A percentile compares a stretch with the other conserved stretches of the same genome.
Evolutionary conservation across 2,113 vertebrate genomes (phyloP).

Genomic region (Odocoileus hemionus): DNA sequence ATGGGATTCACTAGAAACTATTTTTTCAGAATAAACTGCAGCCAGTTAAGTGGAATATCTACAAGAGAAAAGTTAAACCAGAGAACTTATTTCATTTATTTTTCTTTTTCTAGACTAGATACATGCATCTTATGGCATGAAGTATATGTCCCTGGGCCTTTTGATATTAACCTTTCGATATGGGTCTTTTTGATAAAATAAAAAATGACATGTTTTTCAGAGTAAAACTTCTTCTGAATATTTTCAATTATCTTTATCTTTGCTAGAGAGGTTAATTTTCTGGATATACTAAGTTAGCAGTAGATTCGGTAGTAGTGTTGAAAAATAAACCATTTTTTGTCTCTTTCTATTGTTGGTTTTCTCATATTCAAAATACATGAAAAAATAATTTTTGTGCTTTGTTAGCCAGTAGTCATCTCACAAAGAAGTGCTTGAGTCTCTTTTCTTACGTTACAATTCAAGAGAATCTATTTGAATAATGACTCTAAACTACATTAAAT

Average conservation of each 20-base stretch:
- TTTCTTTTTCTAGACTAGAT: background rate
- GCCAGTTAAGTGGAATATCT: background rate
- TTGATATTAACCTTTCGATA: background rate
- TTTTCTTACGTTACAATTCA: background rate
- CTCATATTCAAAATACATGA: background rate
- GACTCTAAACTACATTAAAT: background rate
- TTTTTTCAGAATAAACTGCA: constrained; percentile 40
- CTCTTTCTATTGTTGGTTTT: background rate
- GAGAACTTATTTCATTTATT: background rate
- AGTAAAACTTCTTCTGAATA: background rate
- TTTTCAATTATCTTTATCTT: background rate
- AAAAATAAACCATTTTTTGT: background rate
- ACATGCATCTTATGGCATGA: background rate
- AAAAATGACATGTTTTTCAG: background rate
- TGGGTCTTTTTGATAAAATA: background rate
- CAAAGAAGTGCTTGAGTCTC: background rate
- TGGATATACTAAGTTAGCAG: background rate
- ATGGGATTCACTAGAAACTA: background rate
- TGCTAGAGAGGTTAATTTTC: background rate
- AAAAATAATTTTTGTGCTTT: background rate
- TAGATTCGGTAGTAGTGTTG: background rate
- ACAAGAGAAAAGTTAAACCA: background rate
- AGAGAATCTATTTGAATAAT: background rate
- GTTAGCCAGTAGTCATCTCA: background rate
- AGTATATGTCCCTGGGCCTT: background rate